Percentiles rank a stretch among this genome's conserved stretches.
Evolutionary conservation across 2,888 invertebrate genomes (phyloP).

Genomic region (Eupithecia tripunctaria): DNA sequence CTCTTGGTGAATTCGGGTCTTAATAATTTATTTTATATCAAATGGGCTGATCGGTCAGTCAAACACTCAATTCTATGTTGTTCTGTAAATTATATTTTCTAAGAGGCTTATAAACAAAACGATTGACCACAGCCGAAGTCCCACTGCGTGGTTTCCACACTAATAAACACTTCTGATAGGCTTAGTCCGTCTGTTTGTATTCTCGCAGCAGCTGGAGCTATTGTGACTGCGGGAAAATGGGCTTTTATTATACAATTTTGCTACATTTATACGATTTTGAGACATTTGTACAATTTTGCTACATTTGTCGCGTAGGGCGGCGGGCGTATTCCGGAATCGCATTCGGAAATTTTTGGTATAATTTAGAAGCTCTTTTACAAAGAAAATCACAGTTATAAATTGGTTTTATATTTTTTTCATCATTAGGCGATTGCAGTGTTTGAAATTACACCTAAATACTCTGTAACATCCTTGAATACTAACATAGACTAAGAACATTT

Average conservation of each 20-base stretch:
- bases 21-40: no score
- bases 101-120: background rate
- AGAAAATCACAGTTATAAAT: no score
- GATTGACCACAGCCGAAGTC: conserved; percentile 5
- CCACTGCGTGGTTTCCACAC: conserved; percentile 20
- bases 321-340: conserved; percentile 22
- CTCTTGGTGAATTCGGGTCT: no score
- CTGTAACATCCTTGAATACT: no score
- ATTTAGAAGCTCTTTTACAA: no score
- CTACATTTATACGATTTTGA: no score
- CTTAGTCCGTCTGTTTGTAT: conserved; percentile 27
- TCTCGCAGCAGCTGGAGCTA: conserved; percentile 22
- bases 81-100: background rate
- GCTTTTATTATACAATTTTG: conserved; percentile 55
- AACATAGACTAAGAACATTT: no score
- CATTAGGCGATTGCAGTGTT: no score
- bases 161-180: conserved; percentile 33
- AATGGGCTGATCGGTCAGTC: no score
- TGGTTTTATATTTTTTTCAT: no score
- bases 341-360: background rate
- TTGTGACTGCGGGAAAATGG: conserved; percentile 45
- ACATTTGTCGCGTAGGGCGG: conserved; percentile 4
- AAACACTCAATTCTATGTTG: background rate
- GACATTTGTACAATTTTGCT: conserved; percentile 48
- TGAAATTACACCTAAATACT: no score